Base-by-base conservation (phyloP, 1,140 invertebrate species). In the Hyposmocoma kahamanoa region DNA sequence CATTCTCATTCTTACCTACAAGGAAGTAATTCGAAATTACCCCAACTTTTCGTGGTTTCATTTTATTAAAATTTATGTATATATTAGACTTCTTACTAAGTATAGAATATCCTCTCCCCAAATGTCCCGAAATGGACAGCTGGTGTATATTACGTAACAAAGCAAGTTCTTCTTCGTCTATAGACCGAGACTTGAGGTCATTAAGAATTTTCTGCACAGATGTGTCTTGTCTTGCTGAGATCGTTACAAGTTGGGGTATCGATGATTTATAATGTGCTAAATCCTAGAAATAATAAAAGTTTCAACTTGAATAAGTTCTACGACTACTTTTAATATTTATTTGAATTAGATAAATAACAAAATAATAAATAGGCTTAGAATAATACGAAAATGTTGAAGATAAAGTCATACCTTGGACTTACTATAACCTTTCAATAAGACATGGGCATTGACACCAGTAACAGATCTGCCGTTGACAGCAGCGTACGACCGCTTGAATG, bases 81-180 rank as follows among this genome's bases (percentile, higher is more conserved):
- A n/a, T n/a, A n/a, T n/a, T n/a, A n/a, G n/a, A n/a, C 28, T 66
- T 80, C 15, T 63, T 59, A 81, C 74, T 61, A 15, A 90, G 50
- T 22, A 91, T 72, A 0, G 80, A 70, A 43, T 87, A 91, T 42
- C 90, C 90, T 70, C 90, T 75, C 50, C 88, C 90, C 15, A 91
- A 62, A 69, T 92, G 90, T 11, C 89, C 89, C n/a, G 79, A 63
- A 54, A 91, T 90, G 13, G 88, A 83, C 3, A 84, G 79, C 5
- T 72, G 51, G 50, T 87, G 87, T 6, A 88, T 68, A 13, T 88
- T 81, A 30, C 90, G 87, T 0, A 89, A 58, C 0, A 92, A 56
- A 1, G 81, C 73, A 1, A 89, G 50, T 48, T 89, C 88, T 56
- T 92, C 90, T 1, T 77, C 70, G 56, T 92, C 90, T 2, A 88